These are phyloP conservation scores for Nymphalis urticae DNA, from an alignment of 2,888 invertebrate species.

Conservation along the genomic window DNA sequence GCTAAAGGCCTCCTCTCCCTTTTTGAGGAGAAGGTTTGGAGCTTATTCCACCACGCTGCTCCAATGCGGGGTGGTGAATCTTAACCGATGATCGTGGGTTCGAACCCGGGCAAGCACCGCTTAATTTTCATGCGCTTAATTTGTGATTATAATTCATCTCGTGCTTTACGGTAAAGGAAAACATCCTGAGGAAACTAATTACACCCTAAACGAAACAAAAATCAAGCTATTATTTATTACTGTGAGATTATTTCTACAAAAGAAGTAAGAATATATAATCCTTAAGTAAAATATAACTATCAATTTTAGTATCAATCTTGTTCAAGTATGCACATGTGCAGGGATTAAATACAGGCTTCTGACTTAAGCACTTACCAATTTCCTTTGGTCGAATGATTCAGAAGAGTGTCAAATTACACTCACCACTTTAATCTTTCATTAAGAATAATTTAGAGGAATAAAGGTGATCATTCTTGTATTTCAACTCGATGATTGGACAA, in stretches of 20 bases:
- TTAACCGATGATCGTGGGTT: no score
- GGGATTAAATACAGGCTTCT: slow-evolving; percentile 18
- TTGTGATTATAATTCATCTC: no score
- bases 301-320: not conserved
- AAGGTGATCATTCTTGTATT: slow-evolving; percentile 19
- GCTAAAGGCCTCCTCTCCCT: no score
- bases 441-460: slow-evolving; percentile 23
- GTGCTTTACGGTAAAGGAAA: no score
- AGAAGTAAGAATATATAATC: not conserved
- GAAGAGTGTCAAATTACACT: slow-evolving; percentile 28
- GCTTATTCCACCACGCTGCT: no score
- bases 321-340: slow-evolving; percentile 22
- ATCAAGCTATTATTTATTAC: no score
- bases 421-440: slow-evolving; percentile 23
- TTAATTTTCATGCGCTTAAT: no score
- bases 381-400: slow-evolving; percentile 26
- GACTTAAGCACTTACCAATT: slow-evolving; percentile 22
- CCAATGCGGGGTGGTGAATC: no score
- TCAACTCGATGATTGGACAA: not conserved
- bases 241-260: not conserved
- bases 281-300: not conserved
- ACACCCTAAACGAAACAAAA: no score
- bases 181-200: no score
- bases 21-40: no score
- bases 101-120: no score